Evolutionary conservation across 2,113 vertebrate species (phyloP).

Genomic region (Dendropsophus ebraccatus): DNA sequence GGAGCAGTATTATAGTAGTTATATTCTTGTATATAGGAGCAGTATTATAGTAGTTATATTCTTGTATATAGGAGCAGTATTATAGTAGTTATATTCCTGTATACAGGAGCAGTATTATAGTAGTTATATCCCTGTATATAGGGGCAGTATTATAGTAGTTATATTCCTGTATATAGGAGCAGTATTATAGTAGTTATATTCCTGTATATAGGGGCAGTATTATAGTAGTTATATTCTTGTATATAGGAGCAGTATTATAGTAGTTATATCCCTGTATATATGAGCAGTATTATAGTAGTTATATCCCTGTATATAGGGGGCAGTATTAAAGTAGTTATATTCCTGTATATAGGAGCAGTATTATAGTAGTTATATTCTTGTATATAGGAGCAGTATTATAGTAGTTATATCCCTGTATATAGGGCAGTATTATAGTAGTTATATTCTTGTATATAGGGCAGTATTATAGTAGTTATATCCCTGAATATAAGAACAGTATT

Average conservation of each 20-base stretch:
- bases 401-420: neutral
- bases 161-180: neutral
- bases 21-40: no score
- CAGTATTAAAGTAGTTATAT: constrained; percentile 2
- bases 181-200: no score
- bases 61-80: neutral
- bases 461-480: constrained; percentile 9
- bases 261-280: constrained; percentile 2
- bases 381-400: neutral
- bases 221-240: neutral
- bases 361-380: neutral
- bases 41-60: no score
- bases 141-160: neutral
- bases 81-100: constrained; percentile 4
- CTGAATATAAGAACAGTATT: neutral
- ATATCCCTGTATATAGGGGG: neutral
- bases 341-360: neutral
- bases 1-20: no score
- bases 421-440: neutral
- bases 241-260: neutral
- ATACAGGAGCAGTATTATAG: neutral
- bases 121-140: neutral
- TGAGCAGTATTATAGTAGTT: constrained; percentile 2
- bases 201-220: no score
- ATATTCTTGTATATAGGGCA: neutral